Conservation (phyloP, 2,797 vertebrate species). For the Channallabes apus region DNA sequence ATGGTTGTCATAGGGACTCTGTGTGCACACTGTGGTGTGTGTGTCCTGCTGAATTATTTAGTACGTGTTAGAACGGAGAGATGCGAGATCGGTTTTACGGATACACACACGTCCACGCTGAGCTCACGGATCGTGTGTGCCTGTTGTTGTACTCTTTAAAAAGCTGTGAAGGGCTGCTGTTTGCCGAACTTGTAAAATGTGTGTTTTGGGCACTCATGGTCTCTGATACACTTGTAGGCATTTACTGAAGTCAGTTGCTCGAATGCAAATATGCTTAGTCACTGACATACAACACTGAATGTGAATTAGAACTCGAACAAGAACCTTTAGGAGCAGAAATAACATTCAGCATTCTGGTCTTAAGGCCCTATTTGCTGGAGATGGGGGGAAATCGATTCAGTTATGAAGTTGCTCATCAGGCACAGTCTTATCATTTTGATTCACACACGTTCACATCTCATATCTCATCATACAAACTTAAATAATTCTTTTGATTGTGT, state of each 20-base stretch:
- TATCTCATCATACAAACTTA: too few relatives aligned
- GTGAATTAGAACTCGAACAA: constrained; percentile 6
- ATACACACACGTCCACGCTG: constrained; percentile 10
- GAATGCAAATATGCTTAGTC: constrained; percentile 10
- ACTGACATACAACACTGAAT: background rate
- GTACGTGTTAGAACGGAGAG: constrained; percentile 61
- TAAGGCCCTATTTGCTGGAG: background rate
- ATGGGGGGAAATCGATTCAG: too few relatives aligned
- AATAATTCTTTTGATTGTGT: too few relatives aligned
- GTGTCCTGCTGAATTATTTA: constrained; percentile 84
- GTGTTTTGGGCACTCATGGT: background rate
- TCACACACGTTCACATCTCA: too few relatives aligned
- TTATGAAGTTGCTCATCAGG: too few relatives aligned
- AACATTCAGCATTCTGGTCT: background rate
- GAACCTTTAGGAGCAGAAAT: background rate
- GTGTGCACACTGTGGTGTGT: constrained; percentile 64
- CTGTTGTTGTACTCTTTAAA: constrained; percentile 53
- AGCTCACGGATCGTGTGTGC: constrained; percentile 50
- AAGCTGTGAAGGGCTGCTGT: constrained; percentile 7
- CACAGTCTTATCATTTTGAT: too few relatives aligned
- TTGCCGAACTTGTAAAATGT: constrained; percentile 4
- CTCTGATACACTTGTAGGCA: background rate
- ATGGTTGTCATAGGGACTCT: constrained; percentile 82
- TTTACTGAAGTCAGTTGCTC: background rate
- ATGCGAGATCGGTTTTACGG: constrained; percentile 15